phyloP scores from a whole-genome alignment of 2,113 vertebrate species.

The Protobothrops mucrosquamatus region DNA sequence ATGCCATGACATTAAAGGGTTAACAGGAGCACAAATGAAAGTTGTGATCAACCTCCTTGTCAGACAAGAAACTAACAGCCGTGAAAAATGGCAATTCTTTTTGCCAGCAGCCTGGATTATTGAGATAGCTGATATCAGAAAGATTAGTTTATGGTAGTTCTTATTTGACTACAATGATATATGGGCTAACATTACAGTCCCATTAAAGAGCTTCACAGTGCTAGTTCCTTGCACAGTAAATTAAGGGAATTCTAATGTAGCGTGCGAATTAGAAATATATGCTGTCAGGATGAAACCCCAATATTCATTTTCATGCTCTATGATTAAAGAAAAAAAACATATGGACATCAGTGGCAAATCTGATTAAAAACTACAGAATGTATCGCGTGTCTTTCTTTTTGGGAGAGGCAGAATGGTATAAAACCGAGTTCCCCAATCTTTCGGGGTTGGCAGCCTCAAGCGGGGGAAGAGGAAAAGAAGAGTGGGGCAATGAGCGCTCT shows the following conservation, averaged over 20 bases:
- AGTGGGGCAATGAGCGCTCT: too few species aligned
- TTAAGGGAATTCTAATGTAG: background rate
- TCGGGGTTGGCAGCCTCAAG: too few species aligned
- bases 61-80: background rate
- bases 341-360: background rate
- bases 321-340: background rate
- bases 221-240: background rate
- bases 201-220: background rate
- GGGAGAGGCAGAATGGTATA: background rate
- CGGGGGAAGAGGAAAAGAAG: too few species aligned
- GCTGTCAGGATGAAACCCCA: background rate
- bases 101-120: background rate
- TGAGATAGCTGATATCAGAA: background rate
- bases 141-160: background rate
- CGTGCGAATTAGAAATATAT: background rate
- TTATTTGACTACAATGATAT: background rate
- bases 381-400: background rate
- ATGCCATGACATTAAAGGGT: background rate
- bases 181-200: background rate
- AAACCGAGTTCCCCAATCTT: background rate
- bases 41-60: background rate
- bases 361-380: background rate
- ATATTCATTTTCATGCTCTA: background rate
- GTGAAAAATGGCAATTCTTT: background rate
- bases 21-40: background rate